A percentile compares a stretch with the other conserved stretches of the same genome.
Conservation (phyloP, 2,888 invertebrate species). For the Tortrix viridana region DNA sequence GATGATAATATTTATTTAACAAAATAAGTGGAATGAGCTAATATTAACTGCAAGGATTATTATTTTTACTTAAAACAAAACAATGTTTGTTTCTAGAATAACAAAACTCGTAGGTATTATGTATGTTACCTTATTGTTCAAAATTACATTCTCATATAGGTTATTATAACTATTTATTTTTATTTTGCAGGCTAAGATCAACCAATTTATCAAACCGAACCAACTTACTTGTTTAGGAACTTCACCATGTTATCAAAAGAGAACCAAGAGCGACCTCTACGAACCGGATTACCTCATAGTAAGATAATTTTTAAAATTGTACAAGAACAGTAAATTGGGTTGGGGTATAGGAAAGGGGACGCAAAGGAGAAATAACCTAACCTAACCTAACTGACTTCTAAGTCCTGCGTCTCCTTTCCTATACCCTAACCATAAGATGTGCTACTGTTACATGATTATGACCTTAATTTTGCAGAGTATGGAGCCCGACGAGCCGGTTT, state of each 20-base stretch:
- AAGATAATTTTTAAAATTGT: conserved; percentile 52
- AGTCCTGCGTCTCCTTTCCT: no score
- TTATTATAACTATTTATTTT: conserved; percentile 14
- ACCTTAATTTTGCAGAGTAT: conserved; percentile 76
- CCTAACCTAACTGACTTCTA: no score
- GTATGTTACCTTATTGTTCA: not conserved
- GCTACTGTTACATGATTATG: not conserved
- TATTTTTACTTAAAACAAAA: not conserved
- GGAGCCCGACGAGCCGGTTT: conserved; percentile 88
- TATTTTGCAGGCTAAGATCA: conserved; percentile 56
- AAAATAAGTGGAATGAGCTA: no score
- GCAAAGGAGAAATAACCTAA: no score
- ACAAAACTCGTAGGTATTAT: conserved; percentile 16
- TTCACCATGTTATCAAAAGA: conserved; percentile 49
- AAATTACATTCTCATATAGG: not conserved
- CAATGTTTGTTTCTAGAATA: not conserved
- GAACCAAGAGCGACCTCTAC: conserved; percentile 78
- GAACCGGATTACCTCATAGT: conserved; percentile 91
- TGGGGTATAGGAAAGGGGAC: no score
- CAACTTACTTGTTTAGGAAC: conserved; percentile 40
- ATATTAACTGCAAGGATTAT: not conserved
- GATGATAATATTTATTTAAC: no score
- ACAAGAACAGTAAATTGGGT: conserved; percentile 24
- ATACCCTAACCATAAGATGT: not conserved
- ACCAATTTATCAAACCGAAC: conserved; percentile 45